Conservation (phyloP, 2,888 invertebrate species). For the Stegophylla sp. region DNA sequence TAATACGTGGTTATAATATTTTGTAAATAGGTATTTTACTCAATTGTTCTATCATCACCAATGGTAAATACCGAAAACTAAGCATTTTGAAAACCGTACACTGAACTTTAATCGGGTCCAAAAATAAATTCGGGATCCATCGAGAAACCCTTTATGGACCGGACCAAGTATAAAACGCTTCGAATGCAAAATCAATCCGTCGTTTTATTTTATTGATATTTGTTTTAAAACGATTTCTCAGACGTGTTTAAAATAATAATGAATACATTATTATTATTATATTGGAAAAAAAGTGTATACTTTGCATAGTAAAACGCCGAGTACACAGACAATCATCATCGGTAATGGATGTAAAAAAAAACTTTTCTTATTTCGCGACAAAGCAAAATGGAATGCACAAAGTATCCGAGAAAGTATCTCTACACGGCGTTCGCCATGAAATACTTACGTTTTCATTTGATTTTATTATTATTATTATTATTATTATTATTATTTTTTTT, state of each 20-base stretch:
- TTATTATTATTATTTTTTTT: too few species aligned
- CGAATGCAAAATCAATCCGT: too few species aligned
- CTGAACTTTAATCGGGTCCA: too few species aligned
- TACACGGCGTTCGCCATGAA: not conserved
- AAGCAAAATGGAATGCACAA: not conserved
- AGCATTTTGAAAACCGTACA: too few species aligned
- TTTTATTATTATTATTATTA: too few species aligned
- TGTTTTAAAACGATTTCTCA: not conserved
- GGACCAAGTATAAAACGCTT: too few species aligned
- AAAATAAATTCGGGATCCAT: not conserved
- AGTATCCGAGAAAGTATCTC: not conserved
- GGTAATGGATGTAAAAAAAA: not conserved
- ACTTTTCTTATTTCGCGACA: constrained; percentile 31
- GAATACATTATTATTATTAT: not conserved
- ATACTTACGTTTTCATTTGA: not conserved
- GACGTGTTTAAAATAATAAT: not conserved
- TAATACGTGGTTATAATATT: not conserved
- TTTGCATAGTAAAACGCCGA: not conserved
- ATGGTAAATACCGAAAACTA: too few species aligned
- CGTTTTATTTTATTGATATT: too few species aligned
- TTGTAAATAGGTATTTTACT: too few species aligned
- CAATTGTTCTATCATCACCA: too few species aligned
- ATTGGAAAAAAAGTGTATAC: not conserved
- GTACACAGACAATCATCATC: not conserved
- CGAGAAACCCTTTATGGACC: not conserved